A percentile compares a stretch with the other conserved stretches of the same genome.
These are phyloP conservation scores for Nansenia antarctica DNA, from an alignment of 2,113 vertebrate species.

Conservation along the genomic window DNA sequence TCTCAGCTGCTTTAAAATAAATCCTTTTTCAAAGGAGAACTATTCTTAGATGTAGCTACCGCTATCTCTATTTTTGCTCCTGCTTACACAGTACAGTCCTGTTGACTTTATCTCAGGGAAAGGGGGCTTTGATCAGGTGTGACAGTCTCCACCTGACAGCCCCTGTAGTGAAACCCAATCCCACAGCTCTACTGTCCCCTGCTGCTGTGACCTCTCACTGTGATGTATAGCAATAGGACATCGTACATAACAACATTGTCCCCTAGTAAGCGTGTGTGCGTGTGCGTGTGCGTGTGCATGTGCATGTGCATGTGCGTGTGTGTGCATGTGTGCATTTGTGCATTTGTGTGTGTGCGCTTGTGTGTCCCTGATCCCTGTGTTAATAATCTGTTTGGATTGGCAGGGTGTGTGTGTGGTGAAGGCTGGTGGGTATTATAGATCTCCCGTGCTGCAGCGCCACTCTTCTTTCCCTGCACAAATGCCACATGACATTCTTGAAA, in stretches of 20 bases:
- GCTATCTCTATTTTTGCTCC: background rate
- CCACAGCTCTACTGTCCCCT: background rate
- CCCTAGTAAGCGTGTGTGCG: slow-evolving; percentile 14
- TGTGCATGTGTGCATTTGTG: slow-evolving; percentile 18
- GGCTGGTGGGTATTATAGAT: too few relatives aligned
- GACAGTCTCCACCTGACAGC: background rate
- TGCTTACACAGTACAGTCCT: too few relatives aligned
- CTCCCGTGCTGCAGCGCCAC: too few relatives aligned
- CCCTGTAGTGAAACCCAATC: slow-evolving; percentile 15
- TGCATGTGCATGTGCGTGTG: slow-evolving; percentile 6
- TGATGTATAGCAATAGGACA: slow-evolving; percentile 29
- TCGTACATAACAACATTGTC: slow-evolving; percentile 21
- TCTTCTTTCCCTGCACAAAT: too few relatives aligned
- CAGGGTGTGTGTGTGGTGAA: background rate
- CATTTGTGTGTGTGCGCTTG: background rate
- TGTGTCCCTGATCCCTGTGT: background rate
- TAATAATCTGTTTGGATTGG: background rate
- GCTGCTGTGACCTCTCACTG: slow-evolving; percentile 19
- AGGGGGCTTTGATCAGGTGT: background rate
- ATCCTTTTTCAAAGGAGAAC: background rate
- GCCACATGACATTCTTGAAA: too few relatives aligned
- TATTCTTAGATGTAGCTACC: background rate
- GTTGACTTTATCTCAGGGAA: too few relatives aligned
- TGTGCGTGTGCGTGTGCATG: background rate
- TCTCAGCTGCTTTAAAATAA: too few relatives aligned